Percentiles rank a stretch among this genome's conserved stretches.
These are phyloP conservation scores for Chascanopsetta lugubris DNA, from an alignment of 2,113 vertebrate species.

Conservation along the genomic window DNA sequence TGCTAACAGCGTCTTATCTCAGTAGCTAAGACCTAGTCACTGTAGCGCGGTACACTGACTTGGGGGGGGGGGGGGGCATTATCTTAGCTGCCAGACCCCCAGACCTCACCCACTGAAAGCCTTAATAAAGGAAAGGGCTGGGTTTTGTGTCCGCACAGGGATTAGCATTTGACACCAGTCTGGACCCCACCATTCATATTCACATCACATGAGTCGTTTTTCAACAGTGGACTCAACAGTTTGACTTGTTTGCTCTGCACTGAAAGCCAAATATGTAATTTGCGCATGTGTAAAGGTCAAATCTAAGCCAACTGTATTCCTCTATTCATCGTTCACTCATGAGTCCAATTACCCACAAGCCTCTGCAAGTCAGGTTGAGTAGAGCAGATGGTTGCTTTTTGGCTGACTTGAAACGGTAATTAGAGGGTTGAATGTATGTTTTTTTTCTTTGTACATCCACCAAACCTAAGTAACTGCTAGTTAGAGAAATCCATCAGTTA, in stretches of 20 bases:
- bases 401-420: slow-evolving; percentile 48
- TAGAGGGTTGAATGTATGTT: slow-evolving; percentile 35
- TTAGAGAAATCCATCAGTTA: background rate
- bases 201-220: slow-evolving; percentile 40
- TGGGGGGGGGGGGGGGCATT: slow-evolving; percentile 62
- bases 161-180: slow-evolving; percentile 77
- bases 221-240: slow-evolving; percentile 41
- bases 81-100: slow-evolving; percentile 78
- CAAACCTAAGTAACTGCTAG: slow-evolving; percentile 12
- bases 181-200: slow-evolving; percentile 57
- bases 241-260: slow-evolving; percentile 39
- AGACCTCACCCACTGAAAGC: slow-evolving; percentile 57
- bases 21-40: slow-evolving; percentile 67
- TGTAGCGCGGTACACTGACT: slow-evolving; percentile 56
- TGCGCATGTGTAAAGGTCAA: slow-evolving; percentile 35
- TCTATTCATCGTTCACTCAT: slow-evolving; percentile 46
- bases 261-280: slow-evolving; percentile 52
- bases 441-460: slow-evolving; percentile 23
- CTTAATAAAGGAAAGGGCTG: slow-evolving; percentile 60
- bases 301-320: slow-evolving; percentile 40
- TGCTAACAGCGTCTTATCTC: slow-evolving; percentile 70
- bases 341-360: slow-evolving; percentile 66
- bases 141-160: slow-evolving; percentile 61
- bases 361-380: slow-evolving; percentile 38
- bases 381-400: slow-evolving; percentile 61